Evolutionary conservation across 2,797 vertebrate genomes (phyloP).

Genomic region (Scomberomorus guttatus): DNA sequence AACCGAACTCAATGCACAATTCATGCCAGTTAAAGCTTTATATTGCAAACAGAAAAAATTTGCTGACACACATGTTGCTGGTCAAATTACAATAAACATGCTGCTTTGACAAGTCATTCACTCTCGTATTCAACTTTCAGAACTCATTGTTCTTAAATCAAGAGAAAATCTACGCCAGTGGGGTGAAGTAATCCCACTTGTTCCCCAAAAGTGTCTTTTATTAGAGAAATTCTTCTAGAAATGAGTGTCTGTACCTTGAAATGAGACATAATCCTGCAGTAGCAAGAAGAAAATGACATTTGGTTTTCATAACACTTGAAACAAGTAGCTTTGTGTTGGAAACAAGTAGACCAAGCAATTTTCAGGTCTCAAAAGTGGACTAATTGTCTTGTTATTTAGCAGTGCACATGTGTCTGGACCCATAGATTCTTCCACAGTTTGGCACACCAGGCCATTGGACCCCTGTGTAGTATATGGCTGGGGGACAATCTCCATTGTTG

Average conservation of each 20-base stretch:
- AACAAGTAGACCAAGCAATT: constrained; percentile 1
- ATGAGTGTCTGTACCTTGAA: constrained; percentile 11
- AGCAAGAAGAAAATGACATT: constrained; percentile 11
- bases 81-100: constrained; percentile 56
- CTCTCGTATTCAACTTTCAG: constrained; percentile 27
- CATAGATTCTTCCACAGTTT: constrained; percentile 28
- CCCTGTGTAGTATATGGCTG: constrained; percentile 55
- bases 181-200: constrained; percentile 45
- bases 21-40: constrained; percentile 47
- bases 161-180: neutral
- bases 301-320: constrained; percentile 5
- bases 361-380: constrained; percentile 9
- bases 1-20: constrained; percentile 56
- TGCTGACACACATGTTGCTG: constrained; percentile 49
- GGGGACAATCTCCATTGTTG: constrained; percentile 69
- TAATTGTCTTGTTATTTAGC: constrained; percentile 39
- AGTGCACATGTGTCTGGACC: constrained; percentile 16
- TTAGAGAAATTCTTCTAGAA: constrained; percentile 16
- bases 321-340: constrained; percentile 19
- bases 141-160: constrained; percentile 28
- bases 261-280: constrained; percentile 7
- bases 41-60: constrained; percentile 2
- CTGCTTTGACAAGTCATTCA: constrained; percentile 44
- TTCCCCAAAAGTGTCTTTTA: constrained; percentile 31
- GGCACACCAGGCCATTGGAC: constrained; percentile 43